phyloP scores from a whole-genome alignment of 2,888 invertebrate species.

The Tillus elongatus region DNA sequence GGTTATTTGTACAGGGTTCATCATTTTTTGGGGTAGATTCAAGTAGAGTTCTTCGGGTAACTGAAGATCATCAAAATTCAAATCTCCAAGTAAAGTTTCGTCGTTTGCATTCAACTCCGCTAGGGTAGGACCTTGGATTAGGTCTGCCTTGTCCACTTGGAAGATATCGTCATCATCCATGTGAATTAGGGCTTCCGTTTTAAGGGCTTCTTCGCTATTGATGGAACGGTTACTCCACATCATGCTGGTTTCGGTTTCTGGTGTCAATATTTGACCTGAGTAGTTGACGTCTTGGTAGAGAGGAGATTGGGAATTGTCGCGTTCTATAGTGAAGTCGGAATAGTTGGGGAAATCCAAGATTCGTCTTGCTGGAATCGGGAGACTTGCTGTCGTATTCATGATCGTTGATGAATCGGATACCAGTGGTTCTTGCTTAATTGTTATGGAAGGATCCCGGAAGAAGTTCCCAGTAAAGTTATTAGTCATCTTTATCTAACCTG shows the following conservation, averaged over 20 bases:
- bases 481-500: slow-evolving; percentile 42
- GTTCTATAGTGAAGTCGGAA: slow-evolving; percentile 48
- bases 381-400: slow-evolving; percentile 48
- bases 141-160: slow-evolving; percentile 78
- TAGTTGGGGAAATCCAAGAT: slow-evolving; percentile 40
- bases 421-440: slow-evolving; percentile 54
- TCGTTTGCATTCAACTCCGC: slow-evolving; percentile 81
- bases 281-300: slow-evolving; percentile 40
- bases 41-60: slow-evolving; percentile 56
- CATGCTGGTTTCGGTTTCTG: slow-evolving; percentile 42
- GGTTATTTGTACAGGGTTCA: slow-evolving; percentile 23
- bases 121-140: slow-evolving; percentile 72
- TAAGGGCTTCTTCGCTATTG: slow-evolving; percentile 31
- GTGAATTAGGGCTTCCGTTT: slow-evolving; percentile 54
- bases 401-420: slow-evolving; percentile 37
- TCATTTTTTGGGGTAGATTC: slow-evolving; percentile 15
- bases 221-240: slow-evolving; percentile 41
- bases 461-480: slow-evolving; percentile 54
- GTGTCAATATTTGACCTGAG: slow-evolving; percentile 34
- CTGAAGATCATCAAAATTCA: slow-evolving; percentile 77
- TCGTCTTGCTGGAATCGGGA: slow-evolving; percentile 55
- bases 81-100: slow-evolving; percentile 70
- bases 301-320: slow-evolving; percentile 50
- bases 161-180: slow-evolving; percentile 87
- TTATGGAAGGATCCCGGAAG: slow-evolving; percentile 52